phyloP scores from a whole-genome alignment of 2,113 vertebrate genomes.

The Microtus ochrogaster region DNA sequence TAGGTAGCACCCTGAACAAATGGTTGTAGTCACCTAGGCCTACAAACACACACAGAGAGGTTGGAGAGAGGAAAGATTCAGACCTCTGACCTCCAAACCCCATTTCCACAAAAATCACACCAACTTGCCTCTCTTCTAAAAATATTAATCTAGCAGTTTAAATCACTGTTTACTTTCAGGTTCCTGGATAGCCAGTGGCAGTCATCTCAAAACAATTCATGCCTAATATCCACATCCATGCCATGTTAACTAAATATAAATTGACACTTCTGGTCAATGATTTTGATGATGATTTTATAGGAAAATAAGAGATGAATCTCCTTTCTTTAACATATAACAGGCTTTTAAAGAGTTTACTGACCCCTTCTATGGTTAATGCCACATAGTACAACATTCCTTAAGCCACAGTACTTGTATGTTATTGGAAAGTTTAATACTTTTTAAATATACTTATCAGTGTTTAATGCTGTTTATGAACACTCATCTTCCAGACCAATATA shows the following conservation, averaged over 20 bases:
- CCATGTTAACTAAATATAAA: neutral
- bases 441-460: neutral
- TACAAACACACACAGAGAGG: neutral
- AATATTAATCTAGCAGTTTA: neutral
- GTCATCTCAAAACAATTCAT: neutral
- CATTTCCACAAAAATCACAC: neutral
- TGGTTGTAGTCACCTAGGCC: neutral
- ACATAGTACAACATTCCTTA: neutral
- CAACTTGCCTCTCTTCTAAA: neutral
- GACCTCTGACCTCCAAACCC: neutral
- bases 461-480: neutral
- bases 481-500: neutral
- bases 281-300: neutral
- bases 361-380: neutral
- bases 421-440: slow-evolving; percentile 13
- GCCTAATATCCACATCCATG: neutral
- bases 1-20: neutral
- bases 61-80: neutral
- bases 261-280: neutral
- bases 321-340: slow-evolving; percentile 1
- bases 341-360: neutral
- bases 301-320: neutral
- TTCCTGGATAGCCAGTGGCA: neutral
- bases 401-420: neutral
- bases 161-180: neutral